A percentile compares a stretch with the other conserved stretches of the same genome.
These are phyloP conservation scores for Mimumesa dahlbomi DNA, from an alignment of 2,888 invertebrate species.

Conservation along the genomic window DNA sequence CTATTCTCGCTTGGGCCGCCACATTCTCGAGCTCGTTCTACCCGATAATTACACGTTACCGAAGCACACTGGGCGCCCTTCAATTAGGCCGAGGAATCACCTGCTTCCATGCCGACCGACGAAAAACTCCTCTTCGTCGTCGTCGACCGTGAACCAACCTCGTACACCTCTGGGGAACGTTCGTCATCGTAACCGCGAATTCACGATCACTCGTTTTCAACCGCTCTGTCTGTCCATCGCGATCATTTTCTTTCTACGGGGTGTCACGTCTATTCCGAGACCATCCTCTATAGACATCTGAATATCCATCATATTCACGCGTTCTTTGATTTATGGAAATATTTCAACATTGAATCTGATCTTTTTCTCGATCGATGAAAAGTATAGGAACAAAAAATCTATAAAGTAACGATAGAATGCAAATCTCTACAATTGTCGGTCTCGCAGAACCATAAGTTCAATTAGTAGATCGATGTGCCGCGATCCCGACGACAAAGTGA, in stretches of 20 bases:
- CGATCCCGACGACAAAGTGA: too few relatives aligned
- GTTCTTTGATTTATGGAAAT: too few relatives aligned
- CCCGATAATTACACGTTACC: conserved; percentile 78
- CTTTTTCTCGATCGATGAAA: too few relatives aligned
- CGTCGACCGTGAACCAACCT: conserved; percentile 31
- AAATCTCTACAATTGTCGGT: too few relatives aligned
- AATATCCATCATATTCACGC: too few relatives aligned
- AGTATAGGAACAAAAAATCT: too few relatives aligned
- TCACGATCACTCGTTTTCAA: conserved; percentile 7
- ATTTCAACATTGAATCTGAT: too few relatives aligned
- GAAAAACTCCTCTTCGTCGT: conserved; percentile 63
- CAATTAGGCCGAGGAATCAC: conserved; percentile 76
- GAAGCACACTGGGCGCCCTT: conserved; percentile 74
- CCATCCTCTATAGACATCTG: too few relatives aligned
- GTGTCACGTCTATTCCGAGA: not conserved
- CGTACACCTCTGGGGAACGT: conserved; percentile 31
- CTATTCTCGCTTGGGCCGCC: conserved; percentile 75
- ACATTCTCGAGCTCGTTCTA: conserved; percentile 75
- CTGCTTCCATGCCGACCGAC: conserved; percentile 66
- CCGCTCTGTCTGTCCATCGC: too few relatives aligned
- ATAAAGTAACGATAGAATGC: too few relatives aligned
- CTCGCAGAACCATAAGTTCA: too few relatives aligned
- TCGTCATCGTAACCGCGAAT: conserved; percentile 26
- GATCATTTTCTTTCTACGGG: not conserved
- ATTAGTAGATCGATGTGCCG: too few relatives aligned